Evolutionary conservation across 1,140 invertebrate genomes (phyloP).

Genomic region (Drosophila ogumai): DNA sequence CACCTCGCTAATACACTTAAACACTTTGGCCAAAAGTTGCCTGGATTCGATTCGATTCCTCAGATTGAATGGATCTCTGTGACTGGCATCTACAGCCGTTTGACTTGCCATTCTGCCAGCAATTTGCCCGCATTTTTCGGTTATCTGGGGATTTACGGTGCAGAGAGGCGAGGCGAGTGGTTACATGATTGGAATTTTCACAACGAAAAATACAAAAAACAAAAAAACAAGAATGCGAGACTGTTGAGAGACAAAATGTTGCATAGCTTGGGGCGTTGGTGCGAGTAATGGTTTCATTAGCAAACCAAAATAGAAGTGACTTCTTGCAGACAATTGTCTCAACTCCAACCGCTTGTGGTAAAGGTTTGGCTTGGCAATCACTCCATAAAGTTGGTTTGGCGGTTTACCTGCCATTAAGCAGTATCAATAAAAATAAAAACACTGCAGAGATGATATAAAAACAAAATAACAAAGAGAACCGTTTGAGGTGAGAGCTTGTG

Average conservation of each 20-base stretch:
- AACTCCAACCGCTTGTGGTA: not conserved
- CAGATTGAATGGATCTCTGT: conserved; percentile 18
- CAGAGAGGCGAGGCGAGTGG: not conserved
- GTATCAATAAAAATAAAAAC: no score
- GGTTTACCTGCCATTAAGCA: not conserved
- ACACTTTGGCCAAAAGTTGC: conserved; percentile 50
- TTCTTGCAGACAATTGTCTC: not conserved
- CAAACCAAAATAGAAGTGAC: conserved; percentile 25
- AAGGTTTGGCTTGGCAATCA: not conserved
- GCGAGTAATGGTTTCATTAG: conserved; percentile 50
- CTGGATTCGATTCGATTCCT: conserved; percentile 13
- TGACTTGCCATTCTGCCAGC: conserved; percentile 43
- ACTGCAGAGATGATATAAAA: not conserved
- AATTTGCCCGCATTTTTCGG: conserved; percentile 25
- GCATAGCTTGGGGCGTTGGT: conserved; percentile 30
- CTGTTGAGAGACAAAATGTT: conserved; percentile 27
- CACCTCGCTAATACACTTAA: conserved; percentile 57
- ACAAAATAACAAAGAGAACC: not conserved
- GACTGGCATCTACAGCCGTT: conserved; percentile 18
- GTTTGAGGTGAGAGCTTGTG: not conserved
- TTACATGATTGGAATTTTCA: conserved; percentile 67
- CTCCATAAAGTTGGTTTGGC: not conserved
- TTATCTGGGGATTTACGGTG: not conserved
- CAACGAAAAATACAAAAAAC: not conserved
- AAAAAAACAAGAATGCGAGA: not conserved